Evolutionary conservation across 1,140 invertebrate genomes (phyloP).

Genomic region (Anoplophora glabripennis): DNA sequence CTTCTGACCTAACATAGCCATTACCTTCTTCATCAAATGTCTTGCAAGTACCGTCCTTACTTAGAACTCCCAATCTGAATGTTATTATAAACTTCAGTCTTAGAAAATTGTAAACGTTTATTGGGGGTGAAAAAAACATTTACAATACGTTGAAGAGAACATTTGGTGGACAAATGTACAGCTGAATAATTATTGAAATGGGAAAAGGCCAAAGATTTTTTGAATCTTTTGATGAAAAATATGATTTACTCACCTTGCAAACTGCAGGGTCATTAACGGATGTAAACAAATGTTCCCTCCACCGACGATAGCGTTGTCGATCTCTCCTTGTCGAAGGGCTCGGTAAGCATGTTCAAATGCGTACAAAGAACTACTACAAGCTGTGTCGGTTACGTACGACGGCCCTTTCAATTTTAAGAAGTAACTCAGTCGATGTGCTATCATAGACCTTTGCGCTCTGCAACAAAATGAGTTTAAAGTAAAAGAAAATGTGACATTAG

Average conservation of each 20-base stretch:
- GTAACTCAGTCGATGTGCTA: slow-evolving; percentile 86
- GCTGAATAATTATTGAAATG: too few relatives aligned
- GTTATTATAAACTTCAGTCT: not conserved
- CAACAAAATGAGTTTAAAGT: too few relatives aligned
- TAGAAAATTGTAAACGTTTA: not conserved
- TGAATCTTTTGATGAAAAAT: too few relatives aligned
- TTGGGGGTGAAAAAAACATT: too few relatives aligned
- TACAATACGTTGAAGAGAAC: too few relatives aligned
- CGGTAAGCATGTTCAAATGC: slow-evolving; percentile 81
- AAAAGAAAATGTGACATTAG: too few relatives aligned
- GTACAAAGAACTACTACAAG: slow-evolving; percentile 85
- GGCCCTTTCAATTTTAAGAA: slow-evolving; percentile 69
- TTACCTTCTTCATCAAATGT: slow-evolving; percentile 82
- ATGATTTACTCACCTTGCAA: slow-evolving; percentile 58
- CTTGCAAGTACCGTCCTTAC: slow-evolving; percentile 81
- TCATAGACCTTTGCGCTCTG: slow-evolving; percentile 85
- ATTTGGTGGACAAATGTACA: too few relatives aligned
- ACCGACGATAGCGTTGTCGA: too few relatives aligned
- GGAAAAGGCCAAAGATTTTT: too few relatives aligned
- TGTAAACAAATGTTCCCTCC: slow-evolving; percentile 82
- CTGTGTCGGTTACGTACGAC: slow-evolving; percentile 82
- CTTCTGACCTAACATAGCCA: slow-evolving; percentile 75
- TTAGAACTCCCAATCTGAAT: slow-evolving; percentile 76
- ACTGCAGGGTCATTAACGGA: slow-evolving; percentile 82
- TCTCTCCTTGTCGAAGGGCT: slow-evolving; percentile 69